These are phyloP conservation scores for Calameuta idolon DNA, from an alignment of 2,888 invertebrate species.

Conservation along the genomic window DNA sequence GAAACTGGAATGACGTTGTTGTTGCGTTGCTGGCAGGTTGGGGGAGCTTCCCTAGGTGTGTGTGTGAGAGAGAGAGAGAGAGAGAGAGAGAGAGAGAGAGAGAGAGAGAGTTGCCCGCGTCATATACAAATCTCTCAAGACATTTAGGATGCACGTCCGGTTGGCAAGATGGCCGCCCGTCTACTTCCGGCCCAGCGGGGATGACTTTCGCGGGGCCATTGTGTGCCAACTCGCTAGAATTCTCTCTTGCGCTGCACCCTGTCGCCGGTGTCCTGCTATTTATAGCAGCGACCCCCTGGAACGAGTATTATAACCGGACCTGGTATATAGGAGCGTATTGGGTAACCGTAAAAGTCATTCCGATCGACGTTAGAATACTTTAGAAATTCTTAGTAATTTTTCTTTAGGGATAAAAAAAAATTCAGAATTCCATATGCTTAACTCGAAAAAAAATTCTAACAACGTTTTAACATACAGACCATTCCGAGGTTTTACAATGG, in stretches of 20 bases:
- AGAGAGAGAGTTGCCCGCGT: conserved; percentile 26
- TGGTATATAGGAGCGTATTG: neutral
- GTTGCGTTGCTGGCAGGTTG: neutral
- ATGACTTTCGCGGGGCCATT: conserved; percentile 49
- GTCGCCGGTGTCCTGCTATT: conserved; percentile 9
- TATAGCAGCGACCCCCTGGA: conserved; percentile 5
- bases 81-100: neutral
- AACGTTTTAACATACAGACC: neutral
- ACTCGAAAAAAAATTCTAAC: neutral
- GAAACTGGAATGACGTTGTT: neutral
- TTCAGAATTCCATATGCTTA: neutral
- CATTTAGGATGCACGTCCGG: conserved; percentile 61
- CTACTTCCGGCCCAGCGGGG: conserved; percentile 53
- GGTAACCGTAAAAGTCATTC: neutral
- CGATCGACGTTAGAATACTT: neutral
- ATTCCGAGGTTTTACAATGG: neutral
- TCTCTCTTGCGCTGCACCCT: conserved; percentile 3
- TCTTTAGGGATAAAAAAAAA: neutral
- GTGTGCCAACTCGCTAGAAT: conserved; percentile 43
- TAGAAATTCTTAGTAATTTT: neutral
- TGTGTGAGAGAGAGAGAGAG: too few species aligned
- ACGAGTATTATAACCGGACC: neutral
- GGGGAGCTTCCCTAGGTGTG: neutral
- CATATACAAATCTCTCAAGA: conserved; percentile 55
- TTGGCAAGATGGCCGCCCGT: conserved; percentile 59